Evolutionary conservation across 1,140 invertebrate genomes (phyloP), one percentile per base, ranked within the genome.

Genomic region (Acromyrmex echinatior): DNA sequence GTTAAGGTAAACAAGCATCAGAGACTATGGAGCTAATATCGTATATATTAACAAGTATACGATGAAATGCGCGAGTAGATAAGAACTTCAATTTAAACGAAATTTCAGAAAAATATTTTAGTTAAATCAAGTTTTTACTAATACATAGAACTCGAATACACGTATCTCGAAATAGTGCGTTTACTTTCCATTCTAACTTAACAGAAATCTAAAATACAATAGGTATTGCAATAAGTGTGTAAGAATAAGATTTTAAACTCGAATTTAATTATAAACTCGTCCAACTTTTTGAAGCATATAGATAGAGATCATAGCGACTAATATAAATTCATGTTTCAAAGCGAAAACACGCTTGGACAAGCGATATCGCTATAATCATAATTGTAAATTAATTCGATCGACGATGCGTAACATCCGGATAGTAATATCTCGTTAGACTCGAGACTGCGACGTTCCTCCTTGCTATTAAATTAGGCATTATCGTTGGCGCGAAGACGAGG

Each of bases 401-500:
- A 28, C 80, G 39, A 56, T 45, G 80, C 80, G 80, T 84, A 84
- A 84, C 80, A 84, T 76, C 80, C 70, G 63, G 88, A 90, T 73
- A 89, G 65, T 66, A 76, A 90, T 91, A 77, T 90, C 86, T 78
- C 53, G 86, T 88, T 88, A 88, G 80, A 68, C 39, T 62, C 28
- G 70, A 62, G 89, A 90, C 86, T 78, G 58, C 62, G 89, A 90
- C 88, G 78, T 60, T 86, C 16, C 56, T 84, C 60, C 88, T 76
- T 70, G 82, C 78, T 87, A 86, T 91, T 91, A 91, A 91, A 91
- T 91, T 91, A 84, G 76, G 58, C 73, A 65, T 71, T 89, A 91
- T 88, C 90, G 49, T 53, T 51, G 74, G 80, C 18, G 86, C 58
- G 76, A 89, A 82, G 76, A 87, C 89, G 87, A 86, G 81, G 76